Evolutionary conservation across 2,888 invertebrate species (phyloP).

Genomic region (Alviniconcha strummeri): DNA sequence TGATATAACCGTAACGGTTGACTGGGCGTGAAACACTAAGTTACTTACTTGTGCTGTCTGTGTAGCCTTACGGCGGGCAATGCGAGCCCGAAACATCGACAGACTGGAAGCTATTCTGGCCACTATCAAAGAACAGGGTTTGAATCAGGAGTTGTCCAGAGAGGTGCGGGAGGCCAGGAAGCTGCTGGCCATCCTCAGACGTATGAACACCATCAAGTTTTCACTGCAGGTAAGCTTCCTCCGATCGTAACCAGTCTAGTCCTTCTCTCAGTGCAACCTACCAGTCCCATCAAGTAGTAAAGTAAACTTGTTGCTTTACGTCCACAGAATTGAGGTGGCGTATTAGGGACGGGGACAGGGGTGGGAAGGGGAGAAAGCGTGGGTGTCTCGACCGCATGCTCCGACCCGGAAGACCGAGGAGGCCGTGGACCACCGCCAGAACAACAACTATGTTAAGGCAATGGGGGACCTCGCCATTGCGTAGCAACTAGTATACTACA

Average conservation of each 20-base stretch:
- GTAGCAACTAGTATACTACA: no score
- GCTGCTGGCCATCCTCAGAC: neutral
- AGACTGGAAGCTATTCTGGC: conserved; percentile 13
- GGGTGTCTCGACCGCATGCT: neutral
- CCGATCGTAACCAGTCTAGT: no score
- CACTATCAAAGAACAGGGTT: neutral
- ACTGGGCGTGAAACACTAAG: no score
- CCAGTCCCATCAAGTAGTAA: no score
- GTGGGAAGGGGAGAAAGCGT: neutral
- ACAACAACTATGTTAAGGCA: no score
- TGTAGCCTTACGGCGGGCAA: conserved; percentile 12
- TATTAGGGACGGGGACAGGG: neutral
- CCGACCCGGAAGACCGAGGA: no score
- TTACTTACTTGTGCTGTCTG: no score
- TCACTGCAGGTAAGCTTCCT: conserved; percentile 8
- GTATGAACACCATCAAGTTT: conserved; percentile 12
- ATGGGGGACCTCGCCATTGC: no score
- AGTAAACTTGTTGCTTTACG: no score
- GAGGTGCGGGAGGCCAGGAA: conserved; percentile 4
- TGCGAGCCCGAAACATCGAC: conserved; percentile 7
- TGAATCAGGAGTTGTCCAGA: neutral
- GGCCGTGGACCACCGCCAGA: no score
- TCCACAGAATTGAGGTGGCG: neutral
- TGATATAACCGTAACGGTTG: no score
- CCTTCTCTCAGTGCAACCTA: no score